phyloP scores from a whole-genome alignment of 2,797 vertebrate genomes.

The Chaenodraco wilsoni region DNA sequence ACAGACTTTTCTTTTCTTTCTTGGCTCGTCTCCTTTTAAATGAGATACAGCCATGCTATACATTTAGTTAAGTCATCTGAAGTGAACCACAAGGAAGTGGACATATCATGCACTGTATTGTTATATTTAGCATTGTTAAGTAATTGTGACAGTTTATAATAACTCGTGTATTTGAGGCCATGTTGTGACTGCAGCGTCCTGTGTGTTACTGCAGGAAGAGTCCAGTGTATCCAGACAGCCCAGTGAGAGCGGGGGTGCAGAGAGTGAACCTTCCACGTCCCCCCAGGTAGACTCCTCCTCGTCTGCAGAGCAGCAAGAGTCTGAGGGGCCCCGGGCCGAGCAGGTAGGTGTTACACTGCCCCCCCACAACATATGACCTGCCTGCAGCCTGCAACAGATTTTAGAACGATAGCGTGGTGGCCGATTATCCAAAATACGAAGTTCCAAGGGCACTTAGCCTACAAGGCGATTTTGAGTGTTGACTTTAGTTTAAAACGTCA shows the following conservation, averaged over 20 bases:
- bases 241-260: constrained; percentile 51
- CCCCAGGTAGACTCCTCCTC: constrained; percentile 40
- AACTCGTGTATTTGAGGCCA: neutral
- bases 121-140: neutral
- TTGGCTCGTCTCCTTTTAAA: too few relatives aligned
- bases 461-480: too few relatives aligned
- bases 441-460: too few relatives aligned
- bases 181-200: neutral
- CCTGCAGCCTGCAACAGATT: neutral
- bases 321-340: constrained; percentile 47
- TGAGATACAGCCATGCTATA: too few relatives aligned
- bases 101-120: neutral
- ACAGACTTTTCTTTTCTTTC: too few relatives aligned
- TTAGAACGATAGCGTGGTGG: too few relatives aligned
- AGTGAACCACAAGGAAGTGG: neutral
- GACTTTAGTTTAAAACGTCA: too few relatives aligned
- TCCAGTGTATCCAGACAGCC: constrained; percentile 65
- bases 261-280: constrained; percentile 33
- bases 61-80: neutral
- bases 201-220: constrained; percentile 73
- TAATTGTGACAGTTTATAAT: neutral
- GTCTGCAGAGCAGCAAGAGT: constrained; percentile 41
- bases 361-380: neutral
- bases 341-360: constrained; percentile 59
- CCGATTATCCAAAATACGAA: too few relatives aligned